Evolutionary conservation across 1,140 invertebrate species (phyloP).

Genomic region (Pinna nobilis): DNA sequence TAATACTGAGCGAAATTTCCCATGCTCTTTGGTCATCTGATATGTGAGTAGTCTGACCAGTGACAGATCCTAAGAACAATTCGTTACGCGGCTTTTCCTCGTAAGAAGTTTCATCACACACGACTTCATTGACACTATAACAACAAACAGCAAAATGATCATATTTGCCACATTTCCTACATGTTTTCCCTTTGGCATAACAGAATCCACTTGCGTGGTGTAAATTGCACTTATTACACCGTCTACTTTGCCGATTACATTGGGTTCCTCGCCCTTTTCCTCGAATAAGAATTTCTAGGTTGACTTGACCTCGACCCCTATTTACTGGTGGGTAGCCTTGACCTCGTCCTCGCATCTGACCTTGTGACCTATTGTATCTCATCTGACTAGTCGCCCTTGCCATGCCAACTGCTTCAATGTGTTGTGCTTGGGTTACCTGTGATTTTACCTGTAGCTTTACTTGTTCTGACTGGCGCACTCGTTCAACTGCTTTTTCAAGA

Average conservation of each 20-base stretch:
- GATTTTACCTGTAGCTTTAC: not conserved
- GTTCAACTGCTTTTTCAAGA: not conserved
- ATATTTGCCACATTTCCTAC: not conserved
- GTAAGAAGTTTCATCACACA: not conserved
- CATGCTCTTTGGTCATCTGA: not conserved
- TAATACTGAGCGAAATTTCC: not conserved
- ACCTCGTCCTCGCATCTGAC: not conserved
- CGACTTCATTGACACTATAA: not conserved
- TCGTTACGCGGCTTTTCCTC: not conserved
- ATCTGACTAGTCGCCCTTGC: not conserved
- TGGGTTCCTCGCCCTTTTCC: not conserved
- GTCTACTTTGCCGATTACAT: not conserved
- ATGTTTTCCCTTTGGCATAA: not conserved
- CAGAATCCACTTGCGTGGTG: not conserved
- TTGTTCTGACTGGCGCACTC: not conserved
- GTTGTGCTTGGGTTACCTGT: not conserved
- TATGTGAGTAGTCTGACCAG: not conserved
- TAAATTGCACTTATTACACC: not conserved
- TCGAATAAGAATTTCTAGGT: no score
- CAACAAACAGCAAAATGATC: slow-evolving; percentile 1
- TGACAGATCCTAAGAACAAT: not conserved
- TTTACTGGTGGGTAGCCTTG: not conserved
- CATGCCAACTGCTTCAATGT: not conserved
- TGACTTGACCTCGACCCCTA: not conserved
- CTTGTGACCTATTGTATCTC: not conserved